A percentile compares a stretch with the other conserved stretches of the same genome.
Evolutionary conservation across 2,797 vertebrate species (phyloP).

Genomic region (Malurus leucopterus): DNA sequence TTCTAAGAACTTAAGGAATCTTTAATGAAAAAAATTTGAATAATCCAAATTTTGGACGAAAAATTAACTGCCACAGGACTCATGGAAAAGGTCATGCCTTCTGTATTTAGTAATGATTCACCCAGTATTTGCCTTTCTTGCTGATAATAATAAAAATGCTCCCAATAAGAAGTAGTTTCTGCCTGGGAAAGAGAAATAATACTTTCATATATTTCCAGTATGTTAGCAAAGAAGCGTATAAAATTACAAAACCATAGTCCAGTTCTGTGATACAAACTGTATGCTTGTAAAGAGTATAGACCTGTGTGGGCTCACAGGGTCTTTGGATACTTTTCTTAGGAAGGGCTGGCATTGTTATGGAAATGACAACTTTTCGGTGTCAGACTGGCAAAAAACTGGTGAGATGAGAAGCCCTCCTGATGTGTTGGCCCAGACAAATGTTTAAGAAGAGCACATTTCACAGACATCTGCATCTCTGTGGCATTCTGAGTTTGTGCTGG

Average conservation of each 20-base stretch:
- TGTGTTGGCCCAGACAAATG: neutral
- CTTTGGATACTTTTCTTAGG: neutral
- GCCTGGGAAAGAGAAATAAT: neutral
- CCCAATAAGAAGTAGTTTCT: neutral
- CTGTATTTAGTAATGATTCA: neutral
- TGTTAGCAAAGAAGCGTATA: neutral
- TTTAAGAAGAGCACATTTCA: constrained; percentile 34
- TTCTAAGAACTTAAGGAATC: neutral
- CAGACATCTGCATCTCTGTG: neutral
- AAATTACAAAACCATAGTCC: neutral
- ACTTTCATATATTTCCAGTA: neutral
- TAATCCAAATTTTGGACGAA: neutral
- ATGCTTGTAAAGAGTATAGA: neutral
- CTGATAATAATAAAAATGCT: neutral
- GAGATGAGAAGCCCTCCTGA: constrained; percentile 4
- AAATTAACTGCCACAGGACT: neutral
- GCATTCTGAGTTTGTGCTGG: constrained; percentile 6
- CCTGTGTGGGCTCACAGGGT: neutral
- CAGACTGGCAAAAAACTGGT: neutral
- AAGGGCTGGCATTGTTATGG: constrained; percentile 36
- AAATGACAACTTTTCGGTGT: constrained; percentile 47
- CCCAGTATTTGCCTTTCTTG: neutral
- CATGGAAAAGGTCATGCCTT: neutral
- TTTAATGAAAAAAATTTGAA: neutral
- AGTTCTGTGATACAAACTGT: neutral